Percentiles rank a stretch among this genome's conserved stretches.
phyloP scores from a whole-genome alignment of 2,888 invertebrate species.

The Diaphora mendica region DNA sequence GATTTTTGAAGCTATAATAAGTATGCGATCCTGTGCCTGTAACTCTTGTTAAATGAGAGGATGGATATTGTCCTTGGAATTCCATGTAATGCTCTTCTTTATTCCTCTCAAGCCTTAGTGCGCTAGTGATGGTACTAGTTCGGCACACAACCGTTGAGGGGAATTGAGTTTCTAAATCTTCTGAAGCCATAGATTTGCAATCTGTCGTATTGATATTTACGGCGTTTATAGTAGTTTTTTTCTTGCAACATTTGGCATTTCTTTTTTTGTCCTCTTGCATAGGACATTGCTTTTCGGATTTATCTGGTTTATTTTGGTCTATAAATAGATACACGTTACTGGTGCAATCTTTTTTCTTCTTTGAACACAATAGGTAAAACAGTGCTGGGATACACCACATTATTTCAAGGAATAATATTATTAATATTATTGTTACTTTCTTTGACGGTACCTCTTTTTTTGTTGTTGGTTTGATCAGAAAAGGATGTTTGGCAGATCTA shows the following conservation, averaged over 20 bases:
- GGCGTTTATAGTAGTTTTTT: neutral
- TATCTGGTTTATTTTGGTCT: constrained; percentile 10
- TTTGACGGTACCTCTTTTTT: constrained; percentile 57
- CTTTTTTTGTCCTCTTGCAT: neutral
- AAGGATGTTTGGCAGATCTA: neutral
- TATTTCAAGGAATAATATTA: constrained; percentile 70
- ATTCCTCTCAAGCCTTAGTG: neutral
- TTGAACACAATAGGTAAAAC: constrained; percentile 50
- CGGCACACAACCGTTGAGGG: neutral
- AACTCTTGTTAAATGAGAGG: constrained; percentile 17
- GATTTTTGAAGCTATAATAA: constrained; percentile 19
- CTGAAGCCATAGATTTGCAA: neutral
- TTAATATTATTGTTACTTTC: constrained; percentile 62
- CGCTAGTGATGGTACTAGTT: constrained; percentile 9
- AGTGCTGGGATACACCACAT: constrained; percentile 71
- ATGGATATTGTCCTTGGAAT: constrained; percentile 19
- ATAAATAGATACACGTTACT: constrained; percentile 46
- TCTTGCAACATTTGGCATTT: neutral
- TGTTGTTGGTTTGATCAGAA: constrained; percentile 17
- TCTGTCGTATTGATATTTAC: neutral
- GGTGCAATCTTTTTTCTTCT: constrained; percentile 37
- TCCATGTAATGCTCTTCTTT: constrained; percentile 12
- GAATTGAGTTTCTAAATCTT: constrained; percentile 9
- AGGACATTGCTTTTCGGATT: neutral
- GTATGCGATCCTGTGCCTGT: constrained; percentile 32